These are phyloP conservation scores for Carollia perspicillata DNA, from an alignment of 2,113 vertebrate genomes.

Conservation along the genomic window DNA sequence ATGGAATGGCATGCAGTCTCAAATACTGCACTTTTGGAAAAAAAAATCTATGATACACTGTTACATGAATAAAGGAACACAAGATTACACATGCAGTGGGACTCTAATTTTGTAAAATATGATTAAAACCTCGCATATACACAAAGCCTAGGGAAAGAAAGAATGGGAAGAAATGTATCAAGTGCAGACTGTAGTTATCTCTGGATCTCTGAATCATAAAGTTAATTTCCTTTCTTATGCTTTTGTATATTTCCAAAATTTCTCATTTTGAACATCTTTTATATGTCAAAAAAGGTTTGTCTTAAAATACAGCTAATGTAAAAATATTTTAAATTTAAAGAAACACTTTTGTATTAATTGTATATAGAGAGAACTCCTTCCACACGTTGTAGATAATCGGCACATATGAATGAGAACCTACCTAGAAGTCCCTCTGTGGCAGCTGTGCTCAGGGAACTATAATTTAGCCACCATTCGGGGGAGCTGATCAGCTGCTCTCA, in stretches of 20 bases:
- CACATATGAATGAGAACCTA: neutral
- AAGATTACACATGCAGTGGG: neutral
- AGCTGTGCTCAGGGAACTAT: neutral
- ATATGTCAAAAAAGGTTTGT: neutral
- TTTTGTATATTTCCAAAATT: conserved; percentile 28
- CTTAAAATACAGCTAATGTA: neutral
- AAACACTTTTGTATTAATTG: neutral
- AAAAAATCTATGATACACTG: neutral
- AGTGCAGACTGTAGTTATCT: neutral
- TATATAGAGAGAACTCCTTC: neutral
- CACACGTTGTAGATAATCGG: neutral
- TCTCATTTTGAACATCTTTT: neutral
- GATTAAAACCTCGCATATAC: neutral
- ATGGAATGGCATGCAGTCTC: neutral
- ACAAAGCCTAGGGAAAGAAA: neutral
- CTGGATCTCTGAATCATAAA: neutral
- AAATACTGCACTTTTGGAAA: neutral
- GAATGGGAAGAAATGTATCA: neutral
- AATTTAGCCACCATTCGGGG: neutral
- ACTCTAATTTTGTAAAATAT: conserved; percentile 17
- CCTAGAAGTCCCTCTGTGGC: neutral
- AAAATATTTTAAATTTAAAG: conserved; percentile 17
- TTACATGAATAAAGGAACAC: neutral
- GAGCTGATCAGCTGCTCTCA: neutral
- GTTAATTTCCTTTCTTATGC: conserved; percentile 3